Conservation (phyloP, 1,140 invertebrate species). For the Eueides isabella region DNA sequence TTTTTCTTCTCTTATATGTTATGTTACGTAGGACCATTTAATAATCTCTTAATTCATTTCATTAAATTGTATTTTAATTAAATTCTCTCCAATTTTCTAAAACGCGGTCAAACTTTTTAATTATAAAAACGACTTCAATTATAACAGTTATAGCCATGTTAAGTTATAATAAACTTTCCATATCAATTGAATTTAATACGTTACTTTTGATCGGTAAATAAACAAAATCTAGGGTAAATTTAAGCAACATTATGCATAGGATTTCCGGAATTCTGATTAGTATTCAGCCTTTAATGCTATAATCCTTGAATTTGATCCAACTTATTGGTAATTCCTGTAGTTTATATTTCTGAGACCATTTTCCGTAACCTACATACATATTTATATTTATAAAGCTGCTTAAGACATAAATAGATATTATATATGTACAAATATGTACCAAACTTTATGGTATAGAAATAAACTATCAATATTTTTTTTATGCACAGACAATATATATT, state of each 20-base stretch:
- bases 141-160: too few relatives aligned
- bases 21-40: too few relatives aligned
- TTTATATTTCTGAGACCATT: conserved; percentile 1
- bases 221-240: not conserved
- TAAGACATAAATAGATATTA: too few relatives aligned
- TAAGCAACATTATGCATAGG: conserved; percentile 2
- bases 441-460: not conserved
- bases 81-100: too few relatives aligned
- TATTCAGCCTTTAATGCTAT: not conserved
- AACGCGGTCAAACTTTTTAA: too few relatives aligned
- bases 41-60: not conserved
- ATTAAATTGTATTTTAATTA: too few relatives aligned
- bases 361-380: not conserved
- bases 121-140: too few relatives aligned
- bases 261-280: not conserved
- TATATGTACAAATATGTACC: not conserved
- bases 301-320: conserved; percentile 12
- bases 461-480: not conserved
- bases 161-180: too few relatives aligned
- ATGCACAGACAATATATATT: not conserved
- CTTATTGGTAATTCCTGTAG: not conserved
- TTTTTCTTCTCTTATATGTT: not conserved
- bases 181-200: not conserved
- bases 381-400: not conserved
- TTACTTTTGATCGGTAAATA: not conserved